phyloP scores from a whole-genome alignment of 1,140 invertebrate species.

The Drosophila mayri region DNA sequence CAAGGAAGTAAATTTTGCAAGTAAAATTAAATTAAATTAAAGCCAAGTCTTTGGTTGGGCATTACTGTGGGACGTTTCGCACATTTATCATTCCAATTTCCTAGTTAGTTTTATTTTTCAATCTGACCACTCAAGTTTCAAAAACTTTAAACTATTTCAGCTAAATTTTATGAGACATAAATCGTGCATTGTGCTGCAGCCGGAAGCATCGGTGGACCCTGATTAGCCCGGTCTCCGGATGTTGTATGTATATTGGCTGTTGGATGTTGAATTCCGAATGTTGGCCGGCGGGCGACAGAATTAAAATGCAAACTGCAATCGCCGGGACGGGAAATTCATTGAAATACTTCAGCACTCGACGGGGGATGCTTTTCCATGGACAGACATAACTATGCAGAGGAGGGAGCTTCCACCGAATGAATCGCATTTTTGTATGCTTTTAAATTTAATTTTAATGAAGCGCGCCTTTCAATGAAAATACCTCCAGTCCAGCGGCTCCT shows the following conservation, averaged over 20 bases:
- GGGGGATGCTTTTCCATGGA: conserved; percentile 9
- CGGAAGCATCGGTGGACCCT: conserved; percentile 35
- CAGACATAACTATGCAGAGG: conserved; percentile 11
- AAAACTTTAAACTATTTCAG: background rate
- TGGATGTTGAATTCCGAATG: conserved; percentile 13
- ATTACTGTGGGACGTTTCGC: too few species aligned
- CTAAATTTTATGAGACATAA: conserved; percentile 5
- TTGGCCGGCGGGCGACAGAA: conserved; percentile 4
- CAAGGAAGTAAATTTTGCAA: background rate
- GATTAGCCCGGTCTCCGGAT: conserved; percentile 33
- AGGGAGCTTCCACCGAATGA: conserved; percentile 23
- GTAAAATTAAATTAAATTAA: too few species aligned
- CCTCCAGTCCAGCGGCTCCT: conserved; percentile 19
- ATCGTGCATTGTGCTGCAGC: conserved; percentile 23
- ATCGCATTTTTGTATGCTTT: conserved; percentile 38
- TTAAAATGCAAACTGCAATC: conserved; percentile 44
- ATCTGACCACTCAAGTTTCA: background rate
- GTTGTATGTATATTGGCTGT: conserved; percentile 17
- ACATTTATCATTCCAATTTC: too few species aligned
- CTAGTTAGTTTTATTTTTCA: too few species aligned
- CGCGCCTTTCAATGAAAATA: conserved; percentile 58
- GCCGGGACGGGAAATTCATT: conserved; percentile 21
- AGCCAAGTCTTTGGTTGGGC: background rate
- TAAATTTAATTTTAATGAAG: conserved; percentile 73
- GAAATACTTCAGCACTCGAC: conserved; percentile 14